phyloP scores from a whole-genome alignment of 2,797 vertebrate species.

The Octomys mimax region DNA sequence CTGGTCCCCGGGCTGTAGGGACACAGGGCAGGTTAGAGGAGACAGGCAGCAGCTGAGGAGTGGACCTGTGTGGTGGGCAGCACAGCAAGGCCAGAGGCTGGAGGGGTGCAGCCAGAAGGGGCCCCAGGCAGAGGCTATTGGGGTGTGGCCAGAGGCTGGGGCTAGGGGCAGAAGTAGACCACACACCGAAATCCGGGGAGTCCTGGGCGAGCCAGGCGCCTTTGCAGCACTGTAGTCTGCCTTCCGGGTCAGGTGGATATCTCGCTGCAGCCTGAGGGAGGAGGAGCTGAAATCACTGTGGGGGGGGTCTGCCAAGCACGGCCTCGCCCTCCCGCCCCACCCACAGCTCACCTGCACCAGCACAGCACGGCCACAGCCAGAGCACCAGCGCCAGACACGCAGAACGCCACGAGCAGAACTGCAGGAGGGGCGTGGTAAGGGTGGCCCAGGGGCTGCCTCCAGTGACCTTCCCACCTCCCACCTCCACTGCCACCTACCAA shows the following conservation, averaged over 20 bases:
- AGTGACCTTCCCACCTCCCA: not conserved
- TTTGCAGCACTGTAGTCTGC: slow-evolving; percentile 90
- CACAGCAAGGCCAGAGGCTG: not conserved
- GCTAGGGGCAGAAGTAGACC: accelerated
- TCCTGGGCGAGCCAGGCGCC: slow-evolving; percentile 87
- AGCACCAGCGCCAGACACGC: slow-evolving; percentile 89
- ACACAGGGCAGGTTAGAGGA: not conserved
- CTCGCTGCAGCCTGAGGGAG: slow-evolving; percentile 92
- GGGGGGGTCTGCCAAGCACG: accelerated
- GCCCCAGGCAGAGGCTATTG: not conserved
- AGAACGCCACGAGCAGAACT: slow-evolving; percentile 93
- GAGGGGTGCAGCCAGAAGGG: not conserved
- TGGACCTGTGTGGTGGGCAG: not conserved
- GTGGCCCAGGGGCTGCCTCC: accelerated
- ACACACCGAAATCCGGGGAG: slow-evolving; percentile 91
- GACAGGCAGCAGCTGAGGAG: not conserved
- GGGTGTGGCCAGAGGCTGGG: accelerated
- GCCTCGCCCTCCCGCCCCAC: not conserved
- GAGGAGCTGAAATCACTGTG: not conserved
- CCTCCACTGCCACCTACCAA: slow-evolving; percentile 88
- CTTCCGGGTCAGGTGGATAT: slow-evolving; percentile 92
- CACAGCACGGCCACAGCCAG: slow-evolving; percentile 91
- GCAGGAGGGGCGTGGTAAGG: slow-evolving; percentile 55
- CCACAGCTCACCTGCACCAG: slow-evolving; percentile 94
- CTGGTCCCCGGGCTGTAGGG: slow-evolving; percentile 93